Evolutionary conservation across 2,888 invertebrate species (phyloP), one percentile per base, ranked within the genome.

Genomic region (Melieria picta): DNA sequence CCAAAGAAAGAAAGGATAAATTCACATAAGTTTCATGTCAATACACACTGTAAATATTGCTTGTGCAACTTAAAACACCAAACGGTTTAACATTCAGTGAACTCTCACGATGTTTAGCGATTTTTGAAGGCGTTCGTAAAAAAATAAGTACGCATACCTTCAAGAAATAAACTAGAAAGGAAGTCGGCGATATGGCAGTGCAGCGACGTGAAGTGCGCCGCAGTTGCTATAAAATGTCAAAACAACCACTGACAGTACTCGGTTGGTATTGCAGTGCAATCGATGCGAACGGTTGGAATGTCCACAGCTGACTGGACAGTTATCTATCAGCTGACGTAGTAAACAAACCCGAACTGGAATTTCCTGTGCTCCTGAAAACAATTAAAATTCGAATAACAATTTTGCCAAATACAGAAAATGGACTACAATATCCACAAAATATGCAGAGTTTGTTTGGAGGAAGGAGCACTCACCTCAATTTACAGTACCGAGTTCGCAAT

Each of bases 371-470:
- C 30, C 30, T 30, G 30, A 30, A 30, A 30, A 30, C 30, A 30
- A 30, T 30, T 30, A 30, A 30, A 30, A 30, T 30, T 30, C 2
- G 30, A 30, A 30, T 30, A 30, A 30, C 30, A 30, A 1, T 30
- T 30, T 30, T 30, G 3, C 30, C 2, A 30, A 30, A 30, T 50
- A 52, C 13, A 52, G 16, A 67, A 66, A 42, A 87, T 87, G 87
- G 87, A 87, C 67, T 87, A 87, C 65, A 87, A 88, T 76, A 81
- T 87, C 55, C 84, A 87, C 56, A 88, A 87, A 87, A 89, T 90
- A 72, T 91, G 91, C 81, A 86, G 91, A 74, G 89, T 91, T 76
- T 91, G 91, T 77, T 82, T 91, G 65, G 90, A 90, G 79, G 91
- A 91, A 85, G 90, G 90, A 0, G 85, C 85, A 0, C 85, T 90